These are phyloP conservation scores for Tolmerus cingulatus DNA, from an alignment of 2,888 invertebrate species.

Conservation along the genomic window DNA sequence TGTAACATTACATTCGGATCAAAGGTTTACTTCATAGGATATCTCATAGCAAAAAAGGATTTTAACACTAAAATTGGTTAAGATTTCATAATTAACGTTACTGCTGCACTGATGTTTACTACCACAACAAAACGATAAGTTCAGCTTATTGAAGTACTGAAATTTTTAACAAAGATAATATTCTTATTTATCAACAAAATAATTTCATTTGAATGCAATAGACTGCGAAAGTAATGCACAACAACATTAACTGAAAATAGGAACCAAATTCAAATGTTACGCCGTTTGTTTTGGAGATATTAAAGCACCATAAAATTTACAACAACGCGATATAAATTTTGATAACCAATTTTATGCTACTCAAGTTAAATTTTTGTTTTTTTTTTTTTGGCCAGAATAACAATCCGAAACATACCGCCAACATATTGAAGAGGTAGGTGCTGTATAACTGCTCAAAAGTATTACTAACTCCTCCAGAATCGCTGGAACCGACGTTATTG, in stretches of 20 bases:
- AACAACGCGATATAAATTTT: not conserved
- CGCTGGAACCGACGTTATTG: conserved; percentile 42
- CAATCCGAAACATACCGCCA: conserved; percentile 40
- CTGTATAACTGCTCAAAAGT: conserved; percentile 41
- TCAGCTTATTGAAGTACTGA: not conserved
- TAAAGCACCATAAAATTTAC: not conserved
- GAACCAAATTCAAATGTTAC: not conserved
- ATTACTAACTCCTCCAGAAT: conserved; percentile 42
- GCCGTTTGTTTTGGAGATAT: not conserved
- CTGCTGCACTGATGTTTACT: not conserved
- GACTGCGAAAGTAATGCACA: not conserved
- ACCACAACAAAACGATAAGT: not conserved
- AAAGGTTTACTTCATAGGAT: not conserved
- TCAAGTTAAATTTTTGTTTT: not conserved
- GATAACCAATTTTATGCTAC: not conserved
- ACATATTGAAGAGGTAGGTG: conserved; percentile 41
- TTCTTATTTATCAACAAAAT: not conserved
- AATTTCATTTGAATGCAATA: not conserved
- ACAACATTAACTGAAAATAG: not conserved
- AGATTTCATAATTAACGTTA: not conserved
- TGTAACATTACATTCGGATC: not conserved
- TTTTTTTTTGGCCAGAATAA: conserved; percentile 23
- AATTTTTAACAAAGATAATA: not conserved
- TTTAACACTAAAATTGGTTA: not conserved
- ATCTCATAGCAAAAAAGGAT: not conserved